Evolutionary conservation across 1,140 invertebrate genomes (phyloP).

Genomic region (Pogonus chalceus): DNA sequence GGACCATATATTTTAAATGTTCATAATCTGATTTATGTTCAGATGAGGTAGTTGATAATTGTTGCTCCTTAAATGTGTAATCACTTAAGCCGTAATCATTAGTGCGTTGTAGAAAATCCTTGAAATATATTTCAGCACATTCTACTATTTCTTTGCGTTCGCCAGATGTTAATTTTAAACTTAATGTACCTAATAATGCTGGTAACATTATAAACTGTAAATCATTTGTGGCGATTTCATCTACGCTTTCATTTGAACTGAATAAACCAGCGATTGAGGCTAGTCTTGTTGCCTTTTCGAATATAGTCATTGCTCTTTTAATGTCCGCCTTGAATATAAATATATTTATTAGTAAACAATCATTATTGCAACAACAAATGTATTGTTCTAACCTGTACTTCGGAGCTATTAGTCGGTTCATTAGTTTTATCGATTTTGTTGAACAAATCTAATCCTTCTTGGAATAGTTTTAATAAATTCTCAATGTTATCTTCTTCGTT

Average conservation of each 20-base stretch:
- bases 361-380: background rate
- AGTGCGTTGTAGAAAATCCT: slow-evolving; percentile 71
- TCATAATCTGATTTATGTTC: slow-evolving; percentile 26
- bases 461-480: slow-evolving; percentile 45
- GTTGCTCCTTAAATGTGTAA: slow-evolving; percentile 25
- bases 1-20: slow-evolving; percentile 35
- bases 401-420: slow-evolving; percentile 47
- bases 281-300: slow-evolving; percentile 67
- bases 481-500: slow-evolving; percentile 17
- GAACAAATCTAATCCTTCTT: slow-evolving; percentile 47
- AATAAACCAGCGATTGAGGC: slow-evolving; percentile 74
- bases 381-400: slow-evolving; percentile 50
- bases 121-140: slow-evolving; percentile 71
- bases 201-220: slow-evolving; percentile 78
- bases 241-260: slow-evolving; percentile 76
- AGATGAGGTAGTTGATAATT: slow-evolving; percentile 12
- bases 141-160: slow-evolving; percentile 58
- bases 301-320: slow-evolving; percentile 54
- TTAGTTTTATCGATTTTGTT: slow-evolving; percentile 44
- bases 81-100: slow-evolving; percentile 67
- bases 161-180: slow-evolving; percentile 52
- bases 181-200: slow-evolving; percentile 66
- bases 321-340: slow-evolving; percentile 47
- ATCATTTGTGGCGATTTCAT: slow-evolving; percentile 77
- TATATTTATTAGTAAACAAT: too few relatives aligned